These are phyloP conservation scores for Tiliacea citrago DNA, from an alignment of 2,888 invertebrate species.

Conservation along the genomic window DNA sequence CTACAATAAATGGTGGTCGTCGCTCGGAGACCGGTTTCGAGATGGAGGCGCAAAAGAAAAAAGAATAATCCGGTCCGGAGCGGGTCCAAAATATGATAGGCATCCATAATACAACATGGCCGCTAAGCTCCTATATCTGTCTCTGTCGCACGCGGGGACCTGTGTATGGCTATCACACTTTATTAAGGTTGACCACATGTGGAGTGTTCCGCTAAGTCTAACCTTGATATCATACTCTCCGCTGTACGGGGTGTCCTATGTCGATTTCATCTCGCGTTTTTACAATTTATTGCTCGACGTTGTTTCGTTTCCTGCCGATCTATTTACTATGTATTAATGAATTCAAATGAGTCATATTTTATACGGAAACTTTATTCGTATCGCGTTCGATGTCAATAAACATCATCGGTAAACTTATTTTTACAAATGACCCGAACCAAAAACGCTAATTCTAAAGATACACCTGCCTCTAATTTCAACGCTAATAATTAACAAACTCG, in stretches of 20 bases:
- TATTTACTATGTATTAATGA: slow-evolving; percentile 44
- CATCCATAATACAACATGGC: slow-evolving; percentile 91
- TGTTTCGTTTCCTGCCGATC: slow-evolving; percentile 18
- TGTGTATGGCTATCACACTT: slow-evolving; percentile 84
- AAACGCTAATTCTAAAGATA: background rate
- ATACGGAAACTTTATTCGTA: slow-evolving; percentile 16
- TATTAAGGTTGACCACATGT: slow-evolving; percentile 91
- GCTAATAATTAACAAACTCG: background rate
- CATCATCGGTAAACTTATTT: slow-evolving; percentile 25
- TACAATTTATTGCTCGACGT: slow-evolving; percentile 58
- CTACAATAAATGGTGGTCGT: slow-evolving; percentile 90
- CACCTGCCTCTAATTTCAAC: background rate
- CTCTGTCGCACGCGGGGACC: slow-evolving; percentile 77
- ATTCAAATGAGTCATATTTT: slow-evolving; percentile 38
- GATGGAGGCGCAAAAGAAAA: slow-evolving; percentile 88
- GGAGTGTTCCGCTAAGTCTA: slow-evolving; percentile 91
- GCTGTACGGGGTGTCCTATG: slow-evolving; percentile 82
- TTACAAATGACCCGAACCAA: slow-evolving; percentile 4
- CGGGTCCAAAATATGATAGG: slow-evolving; percentile 91
- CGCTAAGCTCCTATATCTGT: slow-evolving; percentile 87
- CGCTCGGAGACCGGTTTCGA: slow-evolving; percentile 88
- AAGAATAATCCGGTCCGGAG: slow-evolving; percentile 89
- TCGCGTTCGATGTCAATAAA: slow-evolving; percentile 37
- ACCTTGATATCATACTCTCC: slow-evolving; percentile 90
- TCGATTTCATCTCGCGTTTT: slow-evolving; percentile 64